These are phyloP conservation scores for Machimus rusticus DNA, from an alignment of 2,888 invertebrate genomes.

Conservation along the genomic window DNA sequence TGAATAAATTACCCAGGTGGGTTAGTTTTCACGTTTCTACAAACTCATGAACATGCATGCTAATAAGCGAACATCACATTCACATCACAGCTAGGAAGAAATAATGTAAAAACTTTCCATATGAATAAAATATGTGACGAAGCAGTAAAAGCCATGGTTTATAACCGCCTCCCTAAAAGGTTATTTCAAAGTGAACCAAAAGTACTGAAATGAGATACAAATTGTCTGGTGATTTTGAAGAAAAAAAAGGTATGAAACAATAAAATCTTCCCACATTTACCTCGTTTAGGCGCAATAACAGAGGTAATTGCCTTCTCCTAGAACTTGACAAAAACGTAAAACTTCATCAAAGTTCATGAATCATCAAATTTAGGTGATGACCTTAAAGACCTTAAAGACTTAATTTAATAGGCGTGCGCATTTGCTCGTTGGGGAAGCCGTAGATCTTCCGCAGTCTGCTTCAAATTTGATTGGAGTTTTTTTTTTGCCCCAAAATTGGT, in stretches of 20 bases:
- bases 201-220: background rate
- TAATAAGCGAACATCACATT: background rate
- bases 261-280: background rate
- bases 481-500: background rate
- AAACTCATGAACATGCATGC: background rate
- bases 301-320: background rate
- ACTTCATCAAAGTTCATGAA: background rate
- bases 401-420: background rate
- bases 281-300: background rate
- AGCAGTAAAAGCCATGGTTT: background rate
- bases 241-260: background rate
- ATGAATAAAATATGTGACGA: background rate
- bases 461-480: background rate
- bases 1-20: background rate
- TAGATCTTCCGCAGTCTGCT: background rate
- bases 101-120: background rate
- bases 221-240: background rate
- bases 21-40: background rate
- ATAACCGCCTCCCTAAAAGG: background rate
- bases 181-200: background rate
- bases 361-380: background rate
- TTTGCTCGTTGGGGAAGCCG: background rate
- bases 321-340: background rate
- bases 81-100: background rate
- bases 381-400: background rate